phyloP scores from a whole-genome alignment of 2,888 invertebrate genomes.

The Magallana nippona region DNA sequence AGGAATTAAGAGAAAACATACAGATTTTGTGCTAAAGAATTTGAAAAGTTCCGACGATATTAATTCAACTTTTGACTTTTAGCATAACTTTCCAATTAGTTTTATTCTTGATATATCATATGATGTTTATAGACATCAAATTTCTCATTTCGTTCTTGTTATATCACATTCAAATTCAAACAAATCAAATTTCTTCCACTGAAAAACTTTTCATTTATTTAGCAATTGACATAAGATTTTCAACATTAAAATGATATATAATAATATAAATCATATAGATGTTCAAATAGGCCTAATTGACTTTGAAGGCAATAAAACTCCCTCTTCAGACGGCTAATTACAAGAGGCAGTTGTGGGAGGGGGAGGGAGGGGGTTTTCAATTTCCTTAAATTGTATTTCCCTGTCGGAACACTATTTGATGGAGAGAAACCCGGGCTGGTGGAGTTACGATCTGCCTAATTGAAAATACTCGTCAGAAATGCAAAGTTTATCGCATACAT shows the following conservation, averaged over 20 bases:
- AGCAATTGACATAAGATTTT: no score
- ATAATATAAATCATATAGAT: not conserved
- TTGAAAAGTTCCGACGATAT: no score
- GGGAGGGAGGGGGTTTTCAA: constrained; percentile 13
- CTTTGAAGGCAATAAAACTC: not conserved
- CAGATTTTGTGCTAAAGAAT: no score
- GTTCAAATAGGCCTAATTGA: not conserved
- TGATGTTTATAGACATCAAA: no score
- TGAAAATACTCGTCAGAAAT: constrained; percentile 45
- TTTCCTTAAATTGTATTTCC: constrained; percentile 22
- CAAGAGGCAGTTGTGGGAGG: constrained; percentile 28
- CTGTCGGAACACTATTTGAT: not conserved
- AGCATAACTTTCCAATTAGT: no score
- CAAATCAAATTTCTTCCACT: no score
- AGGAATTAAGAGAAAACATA: no score
- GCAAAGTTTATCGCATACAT: constrained; percentile 47
- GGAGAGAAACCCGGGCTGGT: not conserved
- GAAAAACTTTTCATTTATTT: no score
- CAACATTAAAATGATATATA: not conserved
- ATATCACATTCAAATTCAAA: no score
- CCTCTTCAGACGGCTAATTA: not conserved
- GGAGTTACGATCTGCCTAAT: constrained; percentile 41
- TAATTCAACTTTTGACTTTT: no score
- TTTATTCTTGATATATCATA: no score
- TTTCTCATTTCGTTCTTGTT: no score